Conservation (phyloP, 1,140 invertebrate genomes). For the Penaeus japonicus region DNA sequence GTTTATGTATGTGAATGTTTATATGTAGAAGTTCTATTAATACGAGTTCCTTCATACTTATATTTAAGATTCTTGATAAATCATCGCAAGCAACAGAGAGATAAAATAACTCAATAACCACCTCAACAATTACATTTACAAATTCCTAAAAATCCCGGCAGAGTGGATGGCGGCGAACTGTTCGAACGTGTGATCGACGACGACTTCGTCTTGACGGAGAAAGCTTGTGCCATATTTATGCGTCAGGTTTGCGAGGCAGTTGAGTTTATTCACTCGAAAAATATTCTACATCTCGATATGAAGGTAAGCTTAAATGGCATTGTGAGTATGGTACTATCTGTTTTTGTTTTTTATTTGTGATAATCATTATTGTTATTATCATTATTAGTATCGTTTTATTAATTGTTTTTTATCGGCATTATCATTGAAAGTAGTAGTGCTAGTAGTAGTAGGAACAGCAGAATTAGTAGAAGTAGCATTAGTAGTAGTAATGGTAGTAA, state of each 20-base stretch:
- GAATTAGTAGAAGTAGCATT: too few relatives aligned
- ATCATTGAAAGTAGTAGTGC: too few relatives aligned
- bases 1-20: background rate
- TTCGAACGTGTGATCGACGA: slow-evolving; percentile 98
- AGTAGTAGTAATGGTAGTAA: too few relatives aligned
- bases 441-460: too few relatives aligned
- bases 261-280: slow-evolving; percentile 93
- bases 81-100: too few relatives aligned
- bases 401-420: too few relatives aligned
- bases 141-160: slow-evolving; percentile 63
- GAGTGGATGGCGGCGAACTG: slow-evolving; percentile 95
- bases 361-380: too few relatives aligned
- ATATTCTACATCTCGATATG: slow-evolving; percentile 94
- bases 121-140: background rate
- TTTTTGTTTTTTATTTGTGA: too few relatives aligned
- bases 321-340: background rate
- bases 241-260: slow-evolving; percentile 97
- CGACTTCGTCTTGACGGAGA: slow-evolving; percentile 95
- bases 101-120: too few relatives aligned
- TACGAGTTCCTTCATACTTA: background rate
- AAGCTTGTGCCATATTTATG: slow-evolving; percentile 94
- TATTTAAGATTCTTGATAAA: too few relatives aligned
- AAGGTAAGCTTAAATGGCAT: slow-evolving; percentile 75
- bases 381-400: too few relatives aligned
- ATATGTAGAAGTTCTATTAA: background rate